Evolutionary conservation across 2,888 invertebrate genomes (phyloP), one percentile per base, ranked within the genome.

Genomic region (Dynastes grantii): DNA sequence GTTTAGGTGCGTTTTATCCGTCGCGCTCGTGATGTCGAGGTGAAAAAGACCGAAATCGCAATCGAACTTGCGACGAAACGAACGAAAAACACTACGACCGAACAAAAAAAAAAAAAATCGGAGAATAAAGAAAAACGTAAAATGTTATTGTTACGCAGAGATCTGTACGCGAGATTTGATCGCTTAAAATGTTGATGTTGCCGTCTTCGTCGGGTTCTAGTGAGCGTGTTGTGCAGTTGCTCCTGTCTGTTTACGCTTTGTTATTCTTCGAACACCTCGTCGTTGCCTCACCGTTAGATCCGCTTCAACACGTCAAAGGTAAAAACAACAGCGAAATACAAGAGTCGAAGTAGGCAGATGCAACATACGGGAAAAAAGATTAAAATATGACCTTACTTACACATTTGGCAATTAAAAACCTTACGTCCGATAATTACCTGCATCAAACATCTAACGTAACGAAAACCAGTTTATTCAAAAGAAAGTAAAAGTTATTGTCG

Each of bases 281-380:
- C 51, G 8, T 45, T 45, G 82, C 83, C 58, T 80, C 82, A 81
- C 83, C 83, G 81, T 81, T 83, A 80, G 81, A 83, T 81, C 83
- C 82, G 68, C 78, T 81, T 79, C 80, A 79, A 76, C 81, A 81
- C 78, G 79, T 80, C 77, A 83, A 82, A 83, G 82, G 83, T 83
- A 81, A 58, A 11, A 73, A 37, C 58, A 58, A 22, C 32, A 5
- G 32, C 32, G 32, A 37, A 37, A 37, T 37, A 58, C 8, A 58
- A 58, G 45, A 45, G 8, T 45, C 45, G 45, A 45, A 45, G 45
- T 45, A 45, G 45, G 45, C 45, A 45, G 45, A 8, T 8, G 11
- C 11, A 73, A 58, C 37, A 58, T 51, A 53, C 8, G 27, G 27
- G 16, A 16, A 51, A 49, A 67, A 49, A 22, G 45, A 58, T 58